Evolutionary conservation across 2,797 vertebrate species (phyloP), one percentile per base, ranked within the genome.

Genomic region (Meda fulgida): DNA sequence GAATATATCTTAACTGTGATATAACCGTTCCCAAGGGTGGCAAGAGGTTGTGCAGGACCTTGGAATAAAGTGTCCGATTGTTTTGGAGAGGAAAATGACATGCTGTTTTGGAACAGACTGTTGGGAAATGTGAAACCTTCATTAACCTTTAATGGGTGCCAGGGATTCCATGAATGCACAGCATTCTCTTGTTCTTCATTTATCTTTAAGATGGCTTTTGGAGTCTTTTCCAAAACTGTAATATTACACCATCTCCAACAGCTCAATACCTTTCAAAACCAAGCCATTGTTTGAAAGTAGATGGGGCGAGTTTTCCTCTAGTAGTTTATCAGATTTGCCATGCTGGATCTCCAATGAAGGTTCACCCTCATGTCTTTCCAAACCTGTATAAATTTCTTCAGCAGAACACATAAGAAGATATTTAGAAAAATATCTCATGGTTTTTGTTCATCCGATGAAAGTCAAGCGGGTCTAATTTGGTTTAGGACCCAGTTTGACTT

Each of bases 81-180:
- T 80, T 85, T 78, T 73, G 53, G 46, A 81, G 78, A 87, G 67
- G 81, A 81, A 86, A 87, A 83, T 81, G 81, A 77, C 85, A 86
- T 71, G 48, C 58, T 90, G 89, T 90, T 91, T 89, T 90, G 89
- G 87, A 90, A 89, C 80, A 84, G 77, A 80, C 85, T 73, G 79
- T 63, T 82, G 87, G 90, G 89, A 90, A 90, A 92, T 83, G 58
- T 77, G 87, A 91, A 88, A 87, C 84, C 87, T 88, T 90, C 86
- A 88, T 90, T 88, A 92, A 91, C 85, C 85, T 89, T 92, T 92
- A 89, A 92, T 90, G 84, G 69, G 78, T 63, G 66, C 85, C 82
- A 81, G 85, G 78, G 87, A 89, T 89, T 89, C 85, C 78, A 85
- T 87, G 84, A 87, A 85, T 78, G 86, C 67, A 60, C 70, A 73